These are phyloP conservation scores for Contarinia nasturtii DNA, from an alignment of 1,140 invertebrate species.

Conservation along the genomic window DNA sequence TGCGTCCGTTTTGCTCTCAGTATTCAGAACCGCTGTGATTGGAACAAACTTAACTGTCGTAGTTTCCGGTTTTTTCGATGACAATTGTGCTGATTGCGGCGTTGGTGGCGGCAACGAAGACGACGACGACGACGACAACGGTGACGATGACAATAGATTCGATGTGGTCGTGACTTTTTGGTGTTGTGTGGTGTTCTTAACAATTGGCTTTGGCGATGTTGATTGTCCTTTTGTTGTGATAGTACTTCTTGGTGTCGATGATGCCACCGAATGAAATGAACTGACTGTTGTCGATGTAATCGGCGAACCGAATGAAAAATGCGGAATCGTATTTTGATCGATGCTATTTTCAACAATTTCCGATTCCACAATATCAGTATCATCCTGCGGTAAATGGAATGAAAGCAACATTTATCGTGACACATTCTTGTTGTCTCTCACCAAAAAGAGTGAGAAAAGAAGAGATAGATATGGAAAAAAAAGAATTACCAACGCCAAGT, in stretches of 20 bases:
- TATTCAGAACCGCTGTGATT: neutral
- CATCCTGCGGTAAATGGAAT: conserved; percentile 10
- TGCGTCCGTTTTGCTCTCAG: too few species aligned
- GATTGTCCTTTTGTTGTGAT: neutral
- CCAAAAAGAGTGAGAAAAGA: too few species aligned
- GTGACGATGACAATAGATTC: neutral
- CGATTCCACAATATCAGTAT: conserved; percentile 14
- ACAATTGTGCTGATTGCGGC: too few species aligned
- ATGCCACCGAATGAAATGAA: neutral
- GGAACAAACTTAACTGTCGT: neutral
- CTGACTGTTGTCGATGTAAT: conserved; percentile 10
- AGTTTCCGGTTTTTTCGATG: too few species aligned
- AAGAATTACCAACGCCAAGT: too few species aligned
- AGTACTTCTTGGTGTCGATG: neutral
- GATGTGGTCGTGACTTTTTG: neutral
- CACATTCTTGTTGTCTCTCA: neutral
- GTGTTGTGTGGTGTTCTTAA: neutral
- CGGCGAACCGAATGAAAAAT: conserved; percentile 20
- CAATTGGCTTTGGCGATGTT: neutral
- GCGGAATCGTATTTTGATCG: conserved; percentile 28
- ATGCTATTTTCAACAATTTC: conserved; percentile 29
- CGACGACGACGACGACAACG: too few species aligned
- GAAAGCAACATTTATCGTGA: neutral
- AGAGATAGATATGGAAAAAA: too few species aligned
- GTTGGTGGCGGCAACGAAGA: too few species aligned